Percentiles rank a stretch among this genome's conserved stretches.
Evolutionary conservation across 2,113 vertebrate genomes (phyloP).

Genomic region (Onychostoma macrolepis): DNA sequence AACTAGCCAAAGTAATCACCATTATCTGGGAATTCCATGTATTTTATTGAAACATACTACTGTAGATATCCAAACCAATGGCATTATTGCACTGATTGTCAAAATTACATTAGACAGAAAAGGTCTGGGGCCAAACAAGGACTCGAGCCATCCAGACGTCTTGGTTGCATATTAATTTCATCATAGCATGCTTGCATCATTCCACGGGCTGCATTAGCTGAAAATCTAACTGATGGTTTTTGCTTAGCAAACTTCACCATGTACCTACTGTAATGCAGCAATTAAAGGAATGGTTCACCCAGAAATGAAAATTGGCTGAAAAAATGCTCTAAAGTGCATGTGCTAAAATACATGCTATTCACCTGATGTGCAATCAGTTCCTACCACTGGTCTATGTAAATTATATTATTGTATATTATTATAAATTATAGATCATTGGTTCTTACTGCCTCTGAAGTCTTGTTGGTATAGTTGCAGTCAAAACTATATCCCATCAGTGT

Average conservation of each 20-base stretch:
- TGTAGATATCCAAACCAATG: neutral
- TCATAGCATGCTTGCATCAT: constrained; percentile 77
- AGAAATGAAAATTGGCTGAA: no score
- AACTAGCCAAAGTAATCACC: neutral
- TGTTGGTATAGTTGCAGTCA: no score
- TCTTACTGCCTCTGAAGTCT: no score
- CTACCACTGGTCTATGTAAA: no score
- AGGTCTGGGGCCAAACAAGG: neutral
- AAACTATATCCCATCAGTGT: no score
- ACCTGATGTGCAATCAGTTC: no score
- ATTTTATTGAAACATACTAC: neutral
- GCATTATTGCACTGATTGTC: neutral
- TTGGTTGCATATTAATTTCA: constrained; percentile 34
- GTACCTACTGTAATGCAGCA: neutral
- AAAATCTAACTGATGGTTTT: neutral
- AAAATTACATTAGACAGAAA: neutral
- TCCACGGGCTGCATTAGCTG: neutral
- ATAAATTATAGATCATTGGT: no score
- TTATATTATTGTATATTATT: no score
- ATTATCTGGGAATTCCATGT: neutral
- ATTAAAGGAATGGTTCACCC: no score
- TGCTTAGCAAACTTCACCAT: neutral
- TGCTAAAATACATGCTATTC: no score
- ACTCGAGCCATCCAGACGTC: neutral
- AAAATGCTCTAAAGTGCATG: no score